These are phyloP conservation scores for Diploscapter pachys DNA, from an alignment of 1,140 invertebrate genomes.

Conservation along the genomic window DNA sequence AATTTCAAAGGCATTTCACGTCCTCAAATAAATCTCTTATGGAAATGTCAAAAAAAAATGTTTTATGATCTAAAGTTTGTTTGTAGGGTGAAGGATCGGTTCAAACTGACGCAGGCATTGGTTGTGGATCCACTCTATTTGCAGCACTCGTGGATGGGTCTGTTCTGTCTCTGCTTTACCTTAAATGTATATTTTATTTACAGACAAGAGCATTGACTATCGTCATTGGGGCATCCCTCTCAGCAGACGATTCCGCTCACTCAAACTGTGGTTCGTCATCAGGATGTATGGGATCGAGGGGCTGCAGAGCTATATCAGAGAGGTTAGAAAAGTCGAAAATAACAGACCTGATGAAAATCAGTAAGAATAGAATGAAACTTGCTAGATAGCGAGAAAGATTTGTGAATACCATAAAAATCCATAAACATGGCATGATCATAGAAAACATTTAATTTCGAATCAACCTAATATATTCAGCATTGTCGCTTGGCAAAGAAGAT, in stretches of 20 bases:
- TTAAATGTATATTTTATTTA: slow-evolving; percentile 34
- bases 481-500: slow-evolving; percentile 88
- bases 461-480: slow-evolving; percentile 65
- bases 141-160: slow-evolving; percentile 84
- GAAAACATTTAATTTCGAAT: too few relatives aligned
- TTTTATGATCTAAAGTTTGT: slow-evolving; percentile 3
- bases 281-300: slow-evolving; percentile 88
- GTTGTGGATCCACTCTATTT: slow-evolving; percentile 96
- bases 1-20: too few relatives aligned
- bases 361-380: too few relatives aligned
- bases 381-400: too few relatives aligned
- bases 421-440: too few relatives aligned
- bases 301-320: slow-evolving; percentile 83
- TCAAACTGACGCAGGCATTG: slow-evolving; percentile 83
- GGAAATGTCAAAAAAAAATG: neutral
- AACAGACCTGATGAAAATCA: too few relatives aligned
- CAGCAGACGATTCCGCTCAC: slow-evolving; percentile 82
- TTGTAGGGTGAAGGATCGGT: slow-evolving; percentile 75
- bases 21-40: too few relatives aligned
- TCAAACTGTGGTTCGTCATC: slow-evolving; percentile 97
- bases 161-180: neutral
- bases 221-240: slow-evolving; percentile 95
- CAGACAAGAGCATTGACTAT: slow-evolving; percentile 89
- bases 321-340: slow-evolving; percentile 59
- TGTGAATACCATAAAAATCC: too few relatives aligned